Evolutionary conservation across 2,113 vertebrate species (phyloP).

Genomic region (Chitala chitala): DNA sequence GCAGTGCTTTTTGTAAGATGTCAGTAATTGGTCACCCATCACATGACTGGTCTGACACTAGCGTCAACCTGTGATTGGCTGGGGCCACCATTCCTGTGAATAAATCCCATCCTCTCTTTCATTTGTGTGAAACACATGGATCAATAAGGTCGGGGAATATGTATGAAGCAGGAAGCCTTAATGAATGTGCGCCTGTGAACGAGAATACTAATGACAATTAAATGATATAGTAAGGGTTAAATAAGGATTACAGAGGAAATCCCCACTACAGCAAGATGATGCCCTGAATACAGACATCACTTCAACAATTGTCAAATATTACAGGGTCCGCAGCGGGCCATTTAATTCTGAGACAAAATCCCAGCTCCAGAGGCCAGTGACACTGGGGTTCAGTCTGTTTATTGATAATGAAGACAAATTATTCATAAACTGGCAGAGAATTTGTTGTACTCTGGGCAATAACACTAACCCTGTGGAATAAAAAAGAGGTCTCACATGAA

Average conservation of each 20-base stretch:
- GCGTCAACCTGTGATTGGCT: not conserved
- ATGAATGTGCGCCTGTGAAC: not conserved
- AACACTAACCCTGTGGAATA: not conserved
- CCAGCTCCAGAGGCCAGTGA: not conserved
- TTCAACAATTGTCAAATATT: not conserved
- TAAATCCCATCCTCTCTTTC: not conserved
- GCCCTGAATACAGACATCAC: not conserved
- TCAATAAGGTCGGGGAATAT: conserved; percentile 9
- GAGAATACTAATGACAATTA: conserved; percentile 13
- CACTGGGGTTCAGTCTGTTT: not conserved
- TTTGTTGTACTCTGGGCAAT: not conserved
- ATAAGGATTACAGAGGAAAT: not conserved
- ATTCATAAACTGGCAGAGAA: too few relatives aligned
- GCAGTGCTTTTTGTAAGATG: not conserved
- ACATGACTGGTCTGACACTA: not conserved
- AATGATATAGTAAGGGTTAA: conserved; percentile 16
- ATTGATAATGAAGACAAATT: not conserved
- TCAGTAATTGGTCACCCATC: not conserved
- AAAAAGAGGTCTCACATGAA: not conserved
- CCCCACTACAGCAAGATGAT: not conserved
- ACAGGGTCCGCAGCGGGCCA: not conserved
- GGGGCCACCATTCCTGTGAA: not conserved
- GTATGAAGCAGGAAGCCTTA: not conserved
- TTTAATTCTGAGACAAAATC: not conserved
- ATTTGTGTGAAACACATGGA: conserved; percentile 12